Evolutionary conservation across 2,888 invertebrate species (phyloP), one percentile per base, ranked within the genome.

Genomic region (Stramonita haemastoma): DNA sequence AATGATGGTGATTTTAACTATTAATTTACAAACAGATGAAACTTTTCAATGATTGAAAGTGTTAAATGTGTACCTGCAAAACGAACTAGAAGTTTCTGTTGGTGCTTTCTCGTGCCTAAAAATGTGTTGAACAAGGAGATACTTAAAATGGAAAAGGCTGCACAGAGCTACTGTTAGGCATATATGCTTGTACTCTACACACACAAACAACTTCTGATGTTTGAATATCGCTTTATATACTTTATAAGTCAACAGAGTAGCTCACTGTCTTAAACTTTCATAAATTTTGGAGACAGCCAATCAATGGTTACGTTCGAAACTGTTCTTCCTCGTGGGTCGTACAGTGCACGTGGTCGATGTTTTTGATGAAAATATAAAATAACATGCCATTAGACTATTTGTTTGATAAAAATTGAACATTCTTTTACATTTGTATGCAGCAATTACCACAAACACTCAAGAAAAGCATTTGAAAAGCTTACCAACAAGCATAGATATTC

Each of bases 261-360:
- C 77, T 79, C 15, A 17, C 32, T 46, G 19, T 32, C 13, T 19
- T 32, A 79, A 79, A 79, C 77, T 79, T 79, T 79, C 77, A 79
- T 79, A 79, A 79, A 79, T 79, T 79, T 79, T 79, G 32, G 77
- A 19, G 32, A 34, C 77, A 79, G 77, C 77, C 77, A 79, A 79
- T 79, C 32, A 32, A 32, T 79, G 77, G 13, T 26, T 26, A 79
- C 32, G n/a, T 79, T 79, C 77, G n/a, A 73, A 73, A 73, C 73
- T 73, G 22, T 22, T 34, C 77, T 79, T 83, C 46, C 36, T 26
- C 46, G 8, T 46, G 26, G 66, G 26, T 83, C 46, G 17, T 83
- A 34, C 6, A 46, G 46, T 46, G 36, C 81, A 83, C 81, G 77
- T 79, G 81, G 81, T 46, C 8, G 15, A 83, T 46, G 81, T 83